phyloP scores from a whole-genome alignment of 2,888 invertebrate genomes.

The Scaptomyza tumidula region DNA sequence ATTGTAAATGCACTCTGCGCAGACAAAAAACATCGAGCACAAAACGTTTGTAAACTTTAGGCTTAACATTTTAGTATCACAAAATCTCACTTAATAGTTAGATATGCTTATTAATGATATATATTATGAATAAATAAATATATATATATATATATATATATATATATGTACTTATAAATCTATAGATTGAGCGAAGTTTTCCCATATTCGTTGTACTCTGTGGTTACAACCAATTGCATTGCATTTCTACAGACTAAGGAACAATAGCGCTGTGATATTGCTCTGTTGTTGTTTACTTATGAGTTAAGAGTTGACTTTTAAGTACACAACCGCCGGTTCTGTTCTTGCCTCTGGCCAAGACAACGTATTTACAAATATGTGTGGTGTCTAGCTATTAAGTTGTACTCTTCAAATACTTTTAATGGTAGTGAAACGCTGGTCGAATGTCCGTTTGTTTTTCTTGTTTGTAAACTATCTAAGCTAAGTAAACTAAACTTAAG shows the following conservation, averaged over 20 bases:
- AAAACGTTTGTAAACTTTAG: slow-evolving; percentile 73
- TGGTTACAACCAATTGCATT: slow-evolving; percentile 72
- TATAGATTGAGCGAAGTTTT: slow-evolving; percentile 77
- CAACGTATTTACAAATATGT: slow-evolving; percentile 22
- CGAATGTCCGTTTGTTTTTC: slow-evolving; percentile 63
- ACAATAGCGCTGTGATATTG: slow-evolving; percentile 83
- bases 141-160: slow-evolving; percentile 21
- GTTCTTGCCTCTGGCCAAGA: slow-evolving; percentile 64
- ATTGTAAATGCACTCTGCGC: slow-evolving; percentile 66
- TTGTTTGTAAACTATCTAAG: slow-evolving; percentile 26
- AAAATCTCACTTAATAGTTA: slow-evolving; percentile 69
- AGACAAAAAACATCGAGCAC: slow-evolving; percentile 63
- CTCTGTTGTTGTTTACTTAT: slow-evolving; percentile 40
- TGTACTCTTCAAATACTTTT: slow-evolving; percentile 79
- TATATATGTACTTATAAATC: slow-evolving; percentile 12
- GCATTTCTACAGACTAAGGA: slow-evolving; percentile 72
- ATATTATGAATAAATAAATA: slow-evolving; percentile 45
- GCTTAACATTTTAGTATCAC: slow-evolving; percentile 73
- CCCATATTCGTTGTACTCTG: slow-evolving; percentile 78
- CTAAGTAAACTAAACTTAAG: slow-evolving; percentile 32
- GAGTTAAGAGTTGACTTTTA: slow-evolving; percentile 64
- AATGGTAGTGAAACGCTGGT: slow-evolving; percentile 80
- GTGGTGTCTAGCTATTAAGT: slow-evolving; percentile 50
- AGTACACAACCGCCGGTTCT: slow-evolving; percentile 82
- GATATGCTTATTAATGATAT: slow-evolving; percentile 68